phyloP scores from a whole-genome alignment of 2,888 invertebrate species.

The Troilus luridus region DNA sequence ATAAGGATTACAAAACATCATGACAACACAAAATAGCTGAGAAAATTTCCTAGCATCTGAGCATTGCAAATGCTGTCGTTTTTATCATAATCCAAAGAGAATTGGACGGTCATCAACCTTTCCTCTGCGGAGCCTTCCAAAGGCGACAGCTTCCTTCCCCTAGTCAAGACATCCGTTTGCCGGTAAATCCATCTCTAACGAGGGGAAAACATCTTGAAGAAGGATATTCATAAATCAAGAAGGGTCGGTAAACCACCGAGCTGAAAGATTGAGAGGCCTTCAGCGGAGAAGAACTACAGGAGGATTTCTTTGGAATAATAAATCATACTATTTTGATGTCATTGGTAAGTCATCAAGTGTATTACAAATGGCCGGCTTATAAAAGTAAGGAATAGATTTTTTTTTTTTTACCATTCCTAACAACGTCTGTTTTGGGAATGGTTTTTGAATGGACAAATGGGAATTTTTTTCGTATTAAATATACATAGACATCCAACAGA shows the following conservation, averaged over 20 bases:
- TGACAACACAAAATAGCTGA: not conserved
- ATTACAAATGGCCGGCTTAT: too few relatives aligned
- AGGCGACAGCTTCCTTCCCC: not conserved
- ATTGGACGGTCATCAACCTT: conserved; percentile 1
- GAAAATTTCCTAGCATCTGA: not conserved
- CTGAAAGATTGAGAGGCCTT: not conserved
- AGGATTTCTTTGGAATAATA: not conserved
- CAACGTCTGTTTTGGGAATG: too few relatives aligned
- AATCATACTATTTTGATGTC: too few relatives aligned
- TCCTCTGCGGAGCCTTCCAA: not conserved
- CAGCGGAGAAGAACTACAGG: not conserved
- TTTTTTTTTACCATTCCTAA: too few relatives aligned
- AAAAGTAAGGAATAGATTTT: too few relatives aligned
- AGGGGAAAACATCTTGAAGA: not conserved
- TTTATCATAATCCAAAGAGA: not conserved
- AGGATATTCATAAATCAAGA: not conserved
- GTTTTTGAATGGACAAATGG: too few relatives aligned
- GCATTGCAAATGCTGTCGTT: not conserved
- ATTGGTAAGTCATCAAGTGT: too few relatives aligned
- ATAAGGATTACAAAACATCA: too few relatives aligned
- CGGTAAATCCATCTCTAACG: not conserved
- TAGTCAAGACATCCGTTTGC: not conserved
- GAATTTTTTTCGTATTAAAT: too few relatives aligned
- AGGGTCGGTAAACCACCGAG: not conserved
- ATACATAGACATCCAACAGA: too few relatives aligned